Conservation (phyloP, 2,797 vertebrate species). For the Ctenopoma multispine region DNA sequence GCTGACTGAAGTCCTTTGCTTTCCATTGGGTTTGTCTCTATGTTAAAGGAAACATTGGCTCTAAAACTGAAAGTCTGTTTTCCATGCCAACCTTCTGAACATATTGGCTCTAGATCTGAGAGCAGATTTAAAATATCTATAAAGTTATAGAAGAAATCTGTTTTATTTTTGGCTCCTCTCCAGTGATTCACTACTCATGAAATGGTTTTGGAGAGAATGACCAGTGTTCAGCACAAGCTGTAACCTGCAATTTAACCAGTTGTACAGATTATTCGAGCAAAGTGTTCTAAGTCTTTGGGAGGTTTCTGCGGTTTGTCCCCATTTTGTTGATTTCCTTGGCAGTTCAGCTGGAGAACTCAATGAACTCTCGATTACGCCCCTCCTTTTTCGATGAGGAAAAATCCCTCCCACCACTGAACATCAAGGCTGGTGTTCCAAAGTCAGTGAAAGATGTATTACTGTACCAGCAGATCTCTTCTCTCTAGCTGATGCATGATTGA, state of each 20-base stretch:
- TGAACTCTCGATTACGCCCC: constrained; percentile 63
- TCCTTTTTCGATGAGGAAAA: constrained; percentile 50
- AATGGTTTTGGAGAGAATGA: constrained; percentile 18
- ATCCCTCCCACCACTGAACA: constrained; percentile 50
- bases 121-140: constrained; percentile 45
- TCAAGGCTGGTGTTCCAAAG: constrained; percentile 56
- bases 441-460: constrained; percentile 49
- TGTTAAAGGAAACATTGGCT: constrained; percentile 53
- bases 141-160: constrained; percentile 38
- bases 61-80: constrained; percentile 30
- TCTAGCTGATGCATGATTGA: constrained; percentile 15
- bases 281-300: constrained; percentile 55
- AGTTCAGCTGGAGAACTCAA: constrained; percentile 63
- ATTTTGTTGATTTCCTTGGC: constrained; percentile 70
- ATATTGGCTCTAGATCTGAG: constrained; percentile 52
- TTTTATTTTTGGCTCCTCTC: constrained; percentile 46
- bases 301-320: constrained; percentile 60
- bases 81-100: constrained; percentile 45
- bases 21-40: constrained; percentile 40
- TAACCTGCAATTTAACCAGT: constrained; percentile 56
- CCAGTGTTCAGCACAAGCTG: constrained; percentile 14
- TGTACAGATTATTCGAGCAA: constrained; percentile 51
- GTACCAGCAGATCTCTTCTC: constrained; percentile 26
- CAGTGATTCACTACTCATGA: constrained; percentile 37
- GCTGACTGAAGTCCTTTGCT: constrained; percentile 38